phyloP scores from a whole-genome alignment of 2,888 invertebrate species.

The Hecatera dysodea region DNA sequence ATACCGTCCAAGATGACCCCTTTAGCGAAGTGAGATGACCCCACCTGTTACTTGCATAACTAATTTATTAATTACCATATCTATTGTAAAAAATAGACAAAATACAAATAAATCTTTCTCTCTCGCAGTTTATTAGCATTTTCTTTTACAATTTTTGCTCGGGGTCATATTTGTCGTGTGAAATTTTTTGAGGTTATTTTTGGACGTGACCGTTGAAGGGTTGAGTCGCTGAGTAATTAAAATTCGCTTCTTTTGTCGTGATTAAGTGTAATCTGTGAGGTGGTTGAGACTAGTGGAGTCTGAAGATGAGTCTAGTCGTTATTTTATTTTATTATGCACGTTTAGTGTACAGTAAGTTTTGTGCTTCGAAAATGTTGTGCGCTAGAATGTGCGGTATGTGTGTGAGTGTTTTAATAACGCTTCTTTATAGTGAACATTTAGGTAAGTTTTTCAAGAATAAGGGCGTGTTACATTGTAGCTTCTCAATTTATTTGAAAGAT shows the following conservation, averaged over 20 bases:
- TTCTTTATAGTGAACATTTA: background rate
- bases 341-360: slow-evolving; percentile 2
- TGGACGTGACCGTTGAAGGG: slow-evolving; percentile 55
- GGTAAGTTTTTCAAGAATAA: background rate
- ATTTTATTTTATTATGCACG: background rate
- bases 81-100: slow-evolving; percentile 57
- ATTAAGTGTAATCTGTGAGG: slow-evolving; percentile 43
- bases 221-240: slow-evolving; percentile 59
- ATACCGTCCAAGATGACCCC: slow-evolving; percentile 77
- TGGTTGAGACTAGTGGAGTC: slow-evolving; percentile 15
- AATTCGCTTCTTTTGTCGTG: slow-evolving; percentile 62
- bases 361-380: background rate
- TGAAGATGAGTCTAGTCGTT: slow-evolving; percentile 26
- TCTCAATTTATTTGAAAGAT: too few species aligned
- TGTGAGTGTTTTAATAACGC: background rate
- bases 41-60: slow-evolving; percentile 82
- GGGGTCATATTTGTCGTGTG: slow-evolving; percentile 58
- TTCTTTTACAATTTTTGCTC: slow-evolving; percentile 66
- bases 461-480: background rate
- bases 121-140: slow-evolving; percentile 75
- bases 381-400: background rate
- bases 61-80: slow-evolving; percentile 74
- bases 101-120: slow-evolving; percentile 65
- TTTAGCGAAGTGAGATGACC: slow-evolving; percentile 78
- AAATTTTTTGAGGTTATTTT: slow-evolving; percentile 56